These are phyloP conservation scores for Phyllopteryx taeniolatus DNA, from an alignment of 2,113 vertebrate species.

Conservation along the genomic window DNA sequence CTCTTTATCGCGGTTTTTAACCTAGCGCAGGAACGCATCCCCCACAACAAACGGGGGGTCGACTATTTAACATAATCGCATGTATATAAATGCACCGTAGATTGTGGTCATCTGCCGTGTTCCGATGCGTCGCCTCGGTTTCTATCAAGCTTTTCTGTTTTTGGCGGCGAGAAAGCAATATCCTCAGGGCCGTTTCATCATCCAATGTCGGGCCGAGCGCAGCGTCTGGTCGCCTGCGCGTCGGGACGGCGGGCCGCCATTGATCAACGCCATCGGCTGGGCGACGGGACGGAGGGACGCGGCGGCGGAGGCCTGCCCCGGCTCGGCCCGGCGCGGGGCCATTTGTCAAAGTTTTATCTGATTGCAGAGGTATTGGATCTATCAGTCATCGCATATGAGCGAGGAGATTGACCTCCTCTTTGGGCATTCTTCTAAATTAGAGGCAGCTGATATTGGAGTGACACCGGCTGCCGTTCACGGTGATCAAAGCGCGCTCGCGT, in stretches of 20 bases:
- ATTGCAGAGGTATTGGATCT: slow-evolving; percentile 90
- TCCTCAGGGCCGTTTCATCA: slow-evolving; percentile 80
- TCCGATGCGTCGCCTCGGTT: slow-evolving; percentile 57
- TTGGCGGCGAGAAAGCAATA: slow-evolving; percentile 68
- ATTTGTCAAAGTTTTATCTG: slow-evolving; percentile 99
- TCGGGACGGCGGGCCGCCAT: slow-evolving; percentile 66
- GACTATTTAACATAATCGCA: too few species aligned
- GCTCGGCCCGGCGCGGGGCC: slow-evolving; percentile 70
- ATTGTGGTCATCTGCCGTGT: neutral
- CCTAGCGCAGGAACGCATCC: too few species aligned
- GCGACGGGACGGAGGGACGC: slow-evolving; percentile 78
- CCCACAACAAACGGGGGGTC: too few species aligned
- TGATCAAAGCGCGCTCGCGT: slow-evolving; percentile 50
- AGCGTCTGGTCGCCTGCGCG: slow-evolving; percentile 42
- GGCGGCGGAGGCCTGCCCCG: slow-evolving; percentile 59
- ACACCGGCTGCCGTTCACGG: slow-evolving; percentile 45
- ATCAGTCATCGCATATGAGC: slow-evolving; percentile 88
- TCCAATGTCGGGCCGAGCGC: slow-evolving; percentile 70
- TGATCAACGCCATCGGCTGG: slow-evolving; percentile 84
- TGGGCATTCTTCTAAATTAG: slow-evolving; percentile 77
- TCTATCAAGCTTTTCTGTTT: slow-evolving; percentile 66
- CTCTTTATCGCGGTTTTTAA: too few species aligned
- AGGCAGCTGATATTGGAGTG: slow-evolving; percentile 64
- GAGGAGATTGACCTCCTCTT: slow-evolving; percentile 78
- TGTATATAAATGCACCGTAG: neutral